Evolutionary conservation across 2,797 vertebrate genomes (phyloP), one percentile per base, ranked within the genome.

Genomic region (Chelidonichthys spinosus): DNA sequence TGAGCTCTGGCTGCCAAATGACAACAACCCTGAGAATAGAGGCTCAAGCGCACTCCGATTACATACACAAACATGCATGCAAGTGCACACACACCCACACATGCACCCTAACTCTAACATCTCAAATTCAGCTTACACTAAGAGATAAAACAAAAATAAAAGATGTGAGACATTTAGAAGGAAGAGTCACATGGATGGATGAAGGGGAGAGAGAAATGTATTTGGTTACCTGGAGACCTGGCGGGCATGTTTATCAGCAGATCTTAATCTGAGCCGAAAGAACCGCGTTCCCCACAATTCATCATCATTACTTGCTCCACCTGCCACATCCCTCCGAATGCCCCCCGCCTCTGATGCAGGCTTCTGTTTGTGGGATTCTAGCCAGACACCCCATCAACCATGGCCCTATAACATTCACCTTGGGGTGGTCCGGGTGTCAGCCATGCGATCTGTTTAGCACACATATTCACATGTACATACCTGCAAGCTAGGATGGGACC

Each of bases 231-330:
- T 56, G 61, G 72, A 87, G 76, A 85, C 82, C 92, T 86, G 63
- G 79, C 63, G 50, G 93, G 88, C 88, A 89, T 89, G 86, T 93
- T 93, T 92, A 94, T 94, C 91, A 92, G 86, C 85, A 91, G 92
- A 95, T 94, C 91, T 90, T 93, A 93, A 94, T 94, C 94, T 91
- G 81, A 84, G 89, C 85, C 86, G 84, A 93, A 87, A 87, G 87
- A 90, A 82, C 87, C 52, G 37, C 59, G 76, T 83, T 89, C 85
- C 72, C 71, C 50, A 58, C 81, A 88, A 89, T 93, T 92, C 86
- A 92, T 93, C 91, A 91, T 90, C 90, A 78, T 93, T 89, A 93
- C 73, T 81, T 11, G 42, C 68, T 71, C 68, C 66, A 78, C 74
- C 89, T 91, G 84, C 87, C 88, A 86, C 80, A 68, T 74, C 73